phyloP scores from a whole-genome alignment of 2,888 invertebrate species.

The Tricholauxania praeusta region DNA sequence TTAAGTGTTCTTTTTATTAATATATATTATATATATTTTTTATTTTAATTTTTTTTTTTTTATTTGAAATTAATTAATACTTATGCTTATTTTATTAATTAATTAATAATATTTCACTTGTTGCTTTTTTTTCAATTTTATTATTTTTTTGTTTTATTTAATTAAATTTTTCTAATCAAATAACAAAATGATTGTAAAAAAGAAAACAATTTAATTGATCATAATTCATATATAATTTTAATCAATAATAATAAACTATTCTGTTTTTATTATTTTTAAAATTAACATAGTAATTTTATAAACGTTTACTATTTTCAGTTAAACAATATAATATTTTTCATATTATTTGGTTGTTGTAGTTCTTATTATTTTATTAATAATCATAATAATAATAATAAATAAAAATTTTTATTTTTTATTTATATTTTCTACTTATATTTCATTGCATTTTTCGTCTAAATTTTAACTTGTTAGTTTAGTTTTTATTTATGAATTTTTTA shows the following conservation, averaged over 20 bases:
- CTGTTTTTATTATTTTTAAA: conserved; percentile 18
- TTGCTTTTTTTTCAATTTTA: conserved; percentile 11
- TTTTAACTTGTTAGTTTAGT: conserved; percentile 8
- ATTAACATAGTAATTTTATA: conserved; percentile 1
- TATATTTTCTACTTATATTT: conserved; percentile 23
- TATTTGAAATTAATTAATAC: conserved; percentile 25
- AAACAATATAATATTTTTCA: conserved; percentile 24
- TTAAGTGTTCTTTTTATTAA: too few species aligned
- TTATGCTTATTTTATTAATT: conserved; percentile 29
- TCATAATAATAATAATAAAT: conserved; percentile 17
- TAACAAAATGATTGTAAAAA: conserved; percentile 16
- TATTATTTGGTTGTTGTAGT: conserved; percentile 12
- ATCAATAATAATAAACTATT: conserved; percentile 24
- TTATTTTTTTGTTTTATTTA: not conserved
- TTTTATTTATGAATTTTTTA: not conserved
- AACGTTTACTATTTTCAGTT: conserved; percentile 11
- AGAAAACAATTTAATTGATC: conserved; percentile 28
- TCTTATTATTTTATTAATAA: not conserved
- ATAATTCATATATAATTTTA: conserved; percentile 25
- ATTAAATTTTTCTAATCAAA: conserved; percentile 18
- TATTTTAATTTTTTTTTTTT: conserved; percentile 20
- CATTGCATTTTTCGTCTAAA: conserved; percentile 23
- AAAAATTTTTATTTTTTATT: conserved; percentile 5
- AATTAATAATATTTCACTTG: conserved; percentile 28
- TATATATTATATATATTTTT: too few species aligned